phyloP scores from a whole-genome alignment of 2,888 invertebrate species.

The Lasioglossum villosulum region DNA sequence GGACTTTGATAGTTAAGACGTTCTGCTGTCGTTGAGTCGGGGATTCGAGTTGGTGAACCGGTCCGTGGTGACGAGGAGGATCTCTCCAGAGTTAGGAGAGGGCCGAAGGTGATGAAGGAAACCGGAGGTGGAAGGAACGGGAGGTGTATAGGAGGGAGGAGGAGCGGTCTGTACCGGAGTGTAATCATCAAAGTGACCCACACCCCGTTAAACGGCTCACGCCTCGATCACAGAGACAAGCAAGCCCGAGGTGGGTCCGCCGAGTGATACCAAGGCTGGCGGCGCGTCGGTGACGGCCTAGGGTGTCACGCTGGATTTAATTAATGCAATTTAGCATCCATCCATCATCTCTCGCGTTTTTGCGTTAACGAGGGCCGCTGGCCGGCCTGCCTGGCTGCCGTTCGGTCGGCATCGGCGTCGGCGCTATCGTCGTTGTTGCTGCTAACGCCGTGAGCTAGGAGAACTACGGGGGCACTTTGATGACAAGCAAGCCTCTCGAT shows the following conservation, averaged over 20 bases:
- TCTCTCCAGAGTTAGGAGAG: conserved; percentile 22
- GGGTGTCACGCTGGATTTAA: conserved; percentile 83
- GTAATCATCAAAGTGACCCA: conserved; percentile 83
- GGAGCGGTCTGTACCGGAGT: conserved; percentile 54
- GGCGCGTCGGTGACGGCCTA: conserved; percentile 55
- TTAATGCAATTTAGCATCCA: conserved; percentile 84
- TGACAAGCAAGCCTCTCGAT: conserved; percentile 78
- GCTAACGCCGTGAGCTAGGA: conserved; percentile 34
- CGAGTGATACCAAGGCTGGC: conserved; percentile 78
- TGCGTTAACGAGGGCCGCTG: conserved; percentile 81
- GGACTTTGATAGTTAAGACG: conserved; percentile 69
- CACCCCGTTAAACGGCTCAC: conserved; percentile 80
- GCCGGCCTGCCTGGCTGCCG: conserved; percentile 1
- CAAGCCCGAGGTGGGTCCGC: conserved; percentile 68
- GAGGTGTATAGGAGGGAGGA: conserved; percentile 18
- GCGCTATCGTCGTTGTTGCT: conserved; percentile 41
- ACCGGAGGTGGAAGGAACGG: not conserved
- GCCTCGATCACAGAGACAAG: conserved; percentile 77
- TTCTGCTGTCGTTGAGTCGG: conserved; percentile 32
- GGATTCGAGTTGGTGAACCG: conserved; percentile 26
- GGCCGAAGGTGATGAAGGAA: conserved; percentile 20
- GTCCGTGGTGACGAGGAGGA: not conserved
- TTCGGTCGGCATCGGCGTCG: conserved; percentile 25
- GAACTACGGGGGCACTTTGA: conserved; percentile 76
- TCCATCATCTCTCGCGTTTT: conserved; percentile 84